phyloP scores from a whole-genome alignment of 1,140 invertebrate genomes.

The Drosophila miranda region DNA sequence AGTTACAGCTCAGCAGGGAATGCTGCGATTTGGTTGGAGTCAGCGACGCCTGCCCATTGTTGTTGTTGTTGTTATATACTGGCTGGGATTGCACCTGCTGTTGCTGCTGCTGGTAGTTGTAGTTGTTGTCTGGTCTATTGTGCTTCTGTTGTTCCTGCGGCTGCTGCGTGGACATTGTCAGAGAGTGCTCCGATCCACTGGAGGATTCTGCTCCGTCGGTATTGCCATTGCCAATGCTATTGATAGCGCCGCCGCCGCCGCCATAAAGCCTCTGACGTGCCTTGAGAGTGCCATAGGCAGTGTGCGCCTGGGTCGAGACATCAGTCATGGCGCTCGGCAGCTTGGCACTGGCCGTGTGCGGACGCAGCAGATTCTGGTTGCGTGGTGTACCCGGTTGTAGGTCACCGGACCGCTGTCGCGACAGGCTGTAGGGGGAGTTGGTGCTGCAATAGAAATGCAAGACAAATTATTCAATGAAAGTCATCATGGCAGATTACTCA shows the following conservation, averaged over 20 bases:
- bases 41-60: constrained; percentile 1
- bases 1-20: constrained; percentile 49
- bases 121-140: constrained; percentile 25
- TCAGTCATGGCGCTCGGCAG: constrained; percentile 36
- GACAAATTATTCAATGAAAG: neutral
- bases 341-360: constrained; percentile 58
- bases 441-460: constrained; percentile 35
- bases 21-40: constrained; percentile 58
- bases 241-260: neutral
- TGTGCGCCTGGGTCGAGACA: constrained; percentile 60
- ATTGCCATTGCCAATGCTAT: constrained; percentile 15
- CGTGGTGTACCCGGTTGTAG: constrained; percentile 26
- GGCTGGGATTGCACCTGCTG: constrained; percentile 17
- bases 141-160: constrained; percentile 32
- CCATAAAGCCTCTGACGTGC: constrained; percentile 57
- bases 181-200: constrained; percentile 57
- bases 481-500: constrained; percentile 62
- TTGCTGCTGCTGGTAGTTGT: constrained; percentile 45
- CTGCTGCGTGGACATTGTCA: constrained; percentile 13
- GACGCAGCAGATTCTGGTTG: constrained; percentile 39
- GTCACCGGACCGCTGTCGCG: constrained; percentile 70
- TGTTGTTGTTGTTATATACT: constrained; percentile 48
- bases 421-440: constrained; percentile 65
- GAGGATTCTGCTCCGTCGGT: constrained; percentile 36
- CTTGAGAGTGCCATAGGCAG: constrained; percentile 53